Base-by-base conservation (phyloP, 2,888 invertebrate genomes). In the Scaptomyza reducta region DNA sequence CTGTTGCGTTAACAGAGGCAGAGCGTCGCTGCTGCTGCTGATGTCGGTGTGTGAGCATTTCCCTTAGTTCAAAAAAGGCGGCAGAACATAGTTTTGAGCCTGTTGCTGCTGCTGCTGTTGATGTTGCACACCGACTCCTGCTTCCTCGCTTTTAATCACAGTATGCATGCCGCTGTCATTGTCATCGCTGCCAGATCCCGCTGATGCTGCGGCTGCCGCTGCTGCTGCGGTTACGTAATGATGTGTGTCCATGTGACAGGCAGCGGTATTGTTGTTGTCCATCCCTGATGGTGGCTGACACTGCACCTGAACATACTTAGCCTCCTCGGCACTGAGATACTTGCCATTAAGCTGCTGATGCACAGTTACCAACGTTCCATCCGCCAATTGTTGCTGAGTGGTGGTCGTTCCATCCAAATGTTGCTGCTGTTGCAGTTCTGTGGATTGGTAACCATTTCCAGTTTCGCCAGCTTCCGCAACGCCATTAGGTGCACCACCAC, bases 401-500 rank as follows among this genome's bases (percentile, higher is more conserved):
- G 29, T 56, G 49, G 3, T 74, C 10, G 50, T 42, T 56, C 64
- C 66, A 69, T 74, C 72, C 63, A 70, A 50, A 14, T 58, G 58
- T 0, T 49, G 59, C 7, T 54, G 53, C 25, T 54, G 72, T 25
- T 84, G 89, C 81, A 80, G 49, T 25, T 87, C 81, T 22, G 85
- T 41, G 10, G 87, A 0, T 46, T 83, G 86, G 42, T 86, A 91
- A 76, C 81, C 81, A 14, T 84, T 90, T 72, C 75, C 90, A 90
- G 68, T 29, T 27, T 89, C 89, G 0, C 90, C 90, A 3, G 94
- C 94, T 5, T 95, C 94, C 3, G 70, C 94, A 35, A 94, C 65
- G 94, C 93, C 70, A 9, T 50, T 57, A 0, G 68, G 49, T 16
- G 65, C 69, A 31, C 70, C 78, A 16, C 75, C 77, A 91, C 87